These are phyloP conservation scores for Agrochola macilenta DNA, from an alignment of 2,888 invertebrate genomes.

Conservation along the genomic window DNA sequence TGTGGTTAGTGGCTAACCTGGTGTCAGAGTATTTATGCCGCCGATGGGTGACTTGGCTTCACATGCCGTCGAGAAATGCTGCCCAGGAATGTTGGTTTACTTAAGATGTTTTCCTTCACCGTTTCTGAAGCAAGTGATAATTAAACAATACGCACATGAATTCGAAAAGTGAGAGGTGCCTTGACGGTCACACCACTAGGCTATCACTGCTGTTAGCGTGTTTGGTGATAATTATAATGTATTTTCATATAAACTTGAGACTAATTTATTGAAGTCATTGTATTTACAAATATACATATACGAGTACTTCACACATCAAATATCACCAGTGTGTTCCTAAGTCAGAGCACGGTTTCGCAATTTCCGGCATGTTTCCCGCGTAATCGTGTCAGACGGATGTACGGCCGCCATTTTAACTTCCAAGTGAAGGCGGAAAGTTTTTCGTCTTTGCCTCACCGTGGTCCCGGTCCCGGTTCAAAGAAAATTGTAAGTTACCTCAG, in stretches of 20 bases:
- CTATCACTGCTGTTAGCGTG: too few species aligned
- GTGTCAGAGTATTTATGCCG: too few species aligned
- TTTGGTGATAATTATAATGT: neutral
- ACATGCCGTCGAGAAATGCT: too few species aligned
- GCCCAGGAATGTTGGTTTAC: too few species aligned
- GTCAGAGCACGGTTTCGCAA: constrained; percentile 61
- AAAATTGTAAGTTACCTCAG: constrained; percentile 39
- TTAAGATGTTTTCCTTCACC: too few species aligned
- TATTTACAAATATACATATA: constrained; percentile 5
- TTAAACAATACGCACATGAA: too few species aligned
- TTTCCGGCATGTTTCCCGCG: constrained; percentile 70
- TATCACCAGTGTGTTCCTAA: constrained; percentile 38
- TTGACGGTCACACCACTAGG: too few species aligned
- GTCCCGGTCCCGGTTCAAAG: constrained; percentile 10
- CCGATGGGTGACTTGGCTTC: too few species aligned
- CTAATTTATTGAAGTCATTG: neutral
- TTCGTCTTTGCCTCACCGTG: constrained; percentile 28
- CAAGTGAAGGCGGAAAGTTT: constrained; percentile 37
- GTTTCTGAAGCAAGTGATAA: too few species aligned
- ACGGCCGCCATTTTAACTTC: constrained; percentile 61
- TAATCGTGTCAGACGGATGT: constrained; percentile 64
- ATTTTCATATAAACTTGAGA: neutral
- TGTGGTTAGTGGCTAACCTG: too few species aligned
- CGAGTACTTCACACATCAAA: constrained; percentile 13
- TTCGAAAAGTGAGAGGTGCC: too few species aligned